Evolutionary conservation across 2,113 vertebrate species (phyloP), one percentile per base, ranked within the genome.

Genomic region (Archocentrus centrarchus): DNA sequence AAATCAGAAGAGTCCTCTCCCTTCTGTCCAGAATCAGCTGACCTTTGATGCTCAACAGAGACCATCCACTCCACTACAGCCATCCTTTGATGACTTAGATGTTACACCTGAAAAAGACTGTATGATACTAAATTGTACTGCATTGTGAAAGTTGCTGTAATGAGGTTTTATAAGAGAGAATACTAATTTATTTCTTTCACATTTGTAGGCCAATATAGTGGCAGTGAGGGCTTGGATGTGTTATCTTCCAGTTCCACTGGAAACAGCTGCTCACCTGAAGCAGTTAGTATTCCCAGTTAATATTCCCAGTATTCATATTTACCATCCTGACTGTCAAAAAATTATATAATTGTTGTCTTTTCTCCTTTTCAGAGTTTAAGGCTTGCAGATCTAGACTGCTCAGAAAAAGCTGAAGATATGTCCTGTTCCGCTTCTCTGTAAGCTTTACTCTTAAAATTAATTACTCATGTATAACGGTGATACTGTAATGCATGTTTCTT

Each of bases 301-400:
- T 37, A 61, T 79, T 66, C 4, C 3, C 2, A 15, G 59, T 61
- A 20, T 64, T 44, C 11, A 20, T 17, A 1, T 17, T 1, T 14
- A 58, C 41, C 22, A 30, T 73, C 3, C 30, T 4, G 3, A 10
- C 15, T 81, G 37, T 50, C 5, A 53, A 24, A 75, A 70, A 35
- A 82, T 24, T 61, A 20, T 24, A 79, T 57, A 32, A 11, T 20
- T 66, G 10, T 58, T n/a, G 2, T 17, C 68, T 82, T 77, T 89
- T 63, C 9, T 80, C 17, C 6, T 82, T 78, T 66, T 3, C 86
- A 96, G 96, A 89, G 92, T 81, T 91, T 96, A 85, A 96, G 93
- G 18, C 83, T 95, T 22, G 77, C 82, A 41, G 95, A 96, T 53
- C 60, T 95, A 2, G 89, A 93, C 37, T 5, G 53, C 32, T 80